phyloP scores from a whole-genome alignment of 2,888 invertebrate genomes.

The Andricus quercusramuli region DNA sequence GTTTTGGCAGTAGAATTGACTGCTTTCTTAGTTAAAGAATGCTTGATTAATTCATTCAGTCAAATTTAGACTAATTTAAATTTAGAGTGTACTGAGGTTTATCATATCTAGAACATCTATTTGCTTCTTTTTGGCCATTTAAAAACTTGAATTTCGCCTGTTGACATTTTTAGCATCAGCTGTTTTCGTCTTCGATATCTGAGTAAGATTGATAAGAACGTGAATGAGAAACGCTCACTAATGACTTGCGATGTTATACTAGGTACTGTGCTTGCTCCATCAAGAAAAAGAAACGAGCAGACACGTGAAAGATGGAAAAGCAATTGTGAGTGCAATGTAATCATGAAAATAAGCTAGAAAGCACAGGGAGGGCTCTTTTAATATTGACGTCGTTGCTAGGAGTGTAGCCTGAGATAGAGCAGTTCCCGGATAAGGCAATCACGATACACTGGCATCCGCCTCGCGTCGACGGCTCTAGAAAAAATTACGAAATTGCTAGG shows the following conservation, averaged over 20 bases:
- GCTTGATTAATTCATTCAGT: too few species aligned
- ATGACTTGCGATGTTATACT: constrained; percentile 19
- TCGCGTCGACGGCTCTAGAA: constrained; percentile 27
- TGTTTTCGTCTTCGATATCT: constrained; percentile 5
- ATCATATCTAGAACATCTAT: too few species aligned
- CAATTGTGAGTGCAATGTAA: constrained; percentile 40
- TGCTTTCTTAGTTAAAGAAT: too few species aligned
- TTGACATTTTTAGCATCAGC: background rate
- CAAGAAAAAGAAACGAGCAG: background rate
- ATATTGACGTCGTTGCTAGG: constrained; percentile 45
- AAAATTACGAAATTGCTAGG: constrained; percentile 37
- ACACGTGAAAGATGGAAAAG: background rate
- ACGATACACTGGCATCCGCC: constrained; percentile 32
- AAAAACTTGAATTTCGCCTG: background rate
- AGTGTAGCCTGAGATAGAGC: constrained; percentile 33
- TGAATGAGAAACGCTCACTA: constrained; percentile 15
- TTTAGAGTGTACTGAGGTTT: too few species aligned
- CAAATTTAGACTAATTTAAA: too few species aligned
- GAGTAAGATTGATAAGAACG: constrained; percentile 4
- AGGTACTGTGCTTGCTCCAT: background rate
- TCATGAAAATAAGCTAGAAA: constrained; percentile 49
- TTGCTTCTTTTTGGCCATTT: background rate
- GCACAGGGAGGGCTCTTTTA: constrained; percentile 38
- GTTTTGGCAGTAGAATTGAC: too few species aligned
- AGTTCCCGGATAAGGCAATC: constrained; percentile 23